phyloP scores from a whole-genome alignment of 2,888 invertebrate genomes.

The Drosophila flavopinicola region DNA sequence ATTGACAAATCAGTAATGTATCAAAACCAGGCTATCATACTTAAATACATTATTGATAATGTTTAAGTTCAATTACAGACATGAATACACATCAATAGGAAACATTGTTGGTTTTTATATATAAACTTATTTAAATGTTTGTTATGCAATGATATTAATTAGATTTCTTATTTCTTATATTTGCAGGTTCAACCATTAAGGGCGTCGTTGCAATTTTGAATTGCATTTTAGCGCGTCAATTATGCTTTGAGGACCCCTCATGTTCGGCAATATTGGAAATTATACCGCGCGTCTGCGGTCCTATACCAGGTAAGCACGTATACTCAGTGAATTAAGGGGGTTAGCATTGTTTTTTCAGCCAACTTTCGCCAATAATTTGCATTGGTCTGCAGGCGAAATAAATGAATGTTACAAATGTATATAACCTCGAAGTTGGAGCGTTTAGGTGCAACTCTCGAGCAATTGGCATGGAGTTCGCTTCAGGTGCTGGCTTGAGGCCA shows the following conservation, averaged over 20 bases:
- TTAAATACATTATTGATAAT: no score
- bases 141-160: neutral
- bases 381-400: slow-evolving; percentile 19
- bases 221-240: slow-evolving; percentile 93
- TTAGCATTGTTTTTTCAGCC: slow-evolving; percentile 6
- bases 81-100: no score
- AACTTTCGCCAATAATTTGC: slow-evolving; percentile 30
- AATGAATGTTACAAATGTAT: slow-evolving; percentile 1
- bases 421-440: slow-evolving; percentile 30
- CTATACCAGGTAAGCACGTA: slow-evolving; percentile 91
- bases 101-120: no score
- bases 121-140: no score
- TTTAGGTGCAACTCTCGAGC: slow-evolving; percentile 37
- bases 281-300: slow-evolving; percentile 95
- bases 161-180: neutral
- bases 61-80: no score
- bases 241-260: slow-evolving; percentile 95
- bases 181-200: slow-evolving; percentile 91
- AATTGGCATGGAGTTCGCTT: slow-evolving; percentile 18
- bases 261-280: slow-evolving; percentile 96
- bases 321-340: slow-evolving; percentile 21
- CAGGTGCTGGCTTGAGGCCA: slow-evolving; percentile 45
- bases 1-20: no score
- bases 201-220: slow-evolving; percentile 92
- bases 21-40: no score